These are phyloP conservation scores for Mesopsocus fuscifrons DNA, from an alignment of 2,888 invertebrate genomes.

Conservation along the genomic window DNA sequence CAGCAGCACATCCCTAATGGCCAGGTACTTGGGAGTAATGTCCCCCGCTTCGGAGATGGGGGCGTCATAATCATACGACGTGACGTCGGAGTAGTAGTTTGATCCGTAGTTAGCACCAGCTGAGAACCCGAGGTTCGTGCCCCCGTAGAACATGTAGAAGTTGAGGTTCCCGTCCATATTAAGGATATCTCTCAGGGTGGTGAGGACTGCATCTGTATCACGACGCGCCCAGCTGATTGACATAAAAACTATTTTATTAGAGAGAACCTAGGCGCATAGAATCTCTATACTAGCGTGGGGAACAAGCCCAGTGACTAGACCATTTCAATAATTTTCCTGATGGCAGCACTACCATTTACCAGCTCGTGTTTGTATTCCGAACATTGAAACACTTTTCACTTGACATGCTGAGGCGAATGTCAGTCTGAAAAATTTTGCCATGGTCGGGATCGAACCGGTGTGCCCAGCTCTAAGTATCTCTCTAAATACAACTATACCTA, in stretches of 20 bases:
- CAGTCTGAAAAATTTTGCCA: too few species aligned
- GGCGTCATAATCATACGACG: conserved; percentile 85
- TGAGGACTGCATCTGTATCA: conserved; percentile 29
- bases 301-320: too few species aligned
- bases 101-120: conserved; percentile 20
- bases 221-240: conserved; percentile 30
- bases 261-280: not conserved
- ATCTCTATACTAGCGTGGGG: too few species aligned
- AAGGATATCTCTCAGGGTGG: conserved; percentile 35
- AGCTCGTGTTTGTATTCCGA: too few species aligned
- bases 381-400: too few species aligned
- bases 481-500: too few species aligned
- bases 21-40: conserved; percentile 62
- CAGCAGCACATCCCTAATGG: conserved; percentile 33
- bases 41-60: conserved; percentile 84
- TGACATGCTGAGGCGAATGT: too few species aligned
- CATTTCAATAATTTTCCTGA: too few species aligned
- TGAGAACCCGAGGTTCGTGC: conserved; percentile 63
- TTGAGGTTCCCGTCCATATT: conserved; percentile 43
- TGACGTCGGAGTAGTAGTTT: conserved; percentile 45
- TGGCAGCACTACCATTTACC: too few species aligned
- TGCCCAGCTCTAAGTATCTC: too few species aligned
- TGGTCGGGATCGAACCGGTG: too few species aligned
- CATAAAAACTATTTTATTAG: not conserved
- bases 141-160: conserved; percentile 84